A percentile compares a stretch with the other conserved stretches of the same genome.
Evolutionary conservation across 2,797 vertebrate genomes (phyloP).

Genomic region (Phylloscopus collybita): DNA sequence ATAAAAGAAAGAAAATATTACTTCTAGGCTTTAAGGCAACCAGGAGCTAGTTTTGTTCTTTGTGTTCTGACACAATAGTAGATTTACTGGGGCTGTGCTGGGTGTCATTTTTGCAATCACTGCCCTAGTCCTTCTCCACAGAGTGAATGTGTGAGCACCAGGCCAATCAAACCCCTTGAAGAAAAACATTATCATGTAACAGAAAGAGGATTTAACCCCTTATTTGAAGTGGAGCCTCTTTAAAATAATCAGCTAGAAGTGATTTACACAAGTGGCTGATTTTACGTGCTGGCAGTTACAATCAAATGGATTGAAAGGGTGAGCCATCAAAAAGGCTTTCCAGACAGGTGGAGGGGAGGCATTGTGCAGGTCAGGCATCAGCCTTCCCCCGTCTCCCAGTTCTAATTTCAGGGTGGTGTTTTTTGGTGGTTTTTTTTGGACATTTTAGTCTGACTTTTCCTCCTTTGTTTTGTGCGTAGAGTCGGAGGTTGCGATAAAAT

Average conservation of each 20-base stretch:
- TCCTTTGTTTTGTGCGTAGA: background rate
- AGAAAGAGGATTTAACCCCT: conserved; percentile 28
- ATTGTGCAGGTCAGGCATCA: background rate
- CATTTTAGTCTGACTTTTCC: background rate
- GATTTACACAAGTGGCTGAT: background rate
- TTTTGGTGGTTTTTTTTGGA: background rate
- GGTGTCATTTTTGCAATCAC: conserved; percentile 46
- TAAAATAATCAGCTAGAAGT: conserved; percentile 12
- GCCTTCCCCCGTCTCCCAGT: background rate
- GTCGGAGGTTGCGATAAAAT: background rate
- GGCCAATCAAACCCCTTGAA: conserved; percentile 41
- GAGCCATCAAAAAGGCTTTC: background rate
- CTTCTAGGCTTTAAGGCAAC: conserved; percentile 25
- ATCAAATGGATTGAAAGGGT: background rate
- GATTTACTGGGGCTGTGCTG: background rate
- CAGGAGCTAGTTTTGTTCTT: conserved; percentile 22
- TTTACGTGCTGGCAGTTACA: background rate
- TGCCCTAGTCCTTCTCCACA: background rate
- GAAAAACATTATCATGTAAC: background rate
- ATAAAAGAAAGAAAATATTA: conserved; percentile 47
- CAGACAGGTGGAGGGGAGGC: background rate
- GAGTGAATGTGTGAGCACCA: background rate
- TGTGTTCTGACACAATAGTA: conserved; percentile 27
- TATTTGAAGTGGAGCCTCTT: conserved; percentile 5
- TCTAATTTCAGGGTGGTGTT: background rate